Evolutionary conservation across 2,888 invertebrate species (phyloP).

Genomic region (Carabus problematicus): DNA sequence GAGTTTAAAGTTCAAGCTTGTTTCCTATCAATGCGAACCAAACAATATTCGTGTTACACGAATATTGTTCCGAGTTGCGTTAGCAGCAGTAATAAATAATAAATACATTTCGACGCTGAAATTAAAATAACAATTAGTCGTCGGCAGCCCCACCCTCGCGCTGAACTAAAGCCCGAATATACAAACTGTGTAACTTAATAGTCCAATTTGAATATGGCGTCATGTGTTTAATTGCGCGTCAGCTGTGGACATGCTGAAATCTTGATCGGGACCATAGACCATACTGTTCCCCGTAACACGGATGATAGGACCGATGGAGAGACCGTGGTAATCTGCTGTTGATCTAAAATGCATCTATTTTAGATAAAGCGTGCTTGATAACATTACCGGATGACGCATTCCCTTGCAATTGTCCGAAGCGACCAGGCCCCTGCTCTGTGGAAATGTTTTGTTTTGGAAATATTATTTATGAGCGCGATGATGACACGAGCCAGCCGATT

Average conservation of each 20-base stretch:
- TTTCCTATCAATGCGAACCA: too few species aligned
- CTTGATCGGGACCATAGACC: conserved; percentile 36
- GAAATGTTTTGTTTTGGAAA: neutral
- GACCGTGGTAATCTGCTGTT: conserved; percentile 46
- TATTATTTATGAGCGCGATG: conserved; percentile 32
- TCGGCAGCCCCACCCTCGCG: too few species aligned
- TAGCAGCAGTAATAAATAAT: conserved; percentile 30
- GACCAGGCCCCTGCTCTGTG: neutral
- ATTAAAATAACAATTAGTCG: conserved; percentile 41
- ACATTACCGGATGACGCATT: conserved; percentile 47
- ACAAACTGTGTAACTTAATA: conserved; percentile 54
- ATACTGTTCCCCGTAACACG: conserved; percentile 22
- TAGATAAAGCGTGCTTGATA: conserved; percentile 55
- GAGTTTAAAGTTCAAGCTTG: too few species aligned
- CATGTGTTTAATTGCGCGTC: conserved; percentile 50
- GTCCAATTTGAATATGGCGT: conserved; percentile 55
- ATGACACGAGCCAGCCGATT: neutral
- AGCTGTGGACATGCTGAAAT: conserved; percentile 33
- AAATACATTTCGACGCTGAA: conserved; percentile 34
- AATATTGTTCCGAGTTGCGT: conserved; percentile 6
- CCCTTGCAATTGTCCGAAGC: conserved; percentile 10
- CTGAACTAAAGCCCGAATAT: conserved; percentile 1
- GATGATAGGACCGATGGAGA: conserved; percentile 18
- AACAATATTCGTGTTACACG: too few species aligned
- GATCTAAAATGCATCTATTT: conserved; percentile 58